Evolutionary conservation across 2,113 vertebrate species (phyloP).

Genomic region (Taurulus bubalis): DNA sequence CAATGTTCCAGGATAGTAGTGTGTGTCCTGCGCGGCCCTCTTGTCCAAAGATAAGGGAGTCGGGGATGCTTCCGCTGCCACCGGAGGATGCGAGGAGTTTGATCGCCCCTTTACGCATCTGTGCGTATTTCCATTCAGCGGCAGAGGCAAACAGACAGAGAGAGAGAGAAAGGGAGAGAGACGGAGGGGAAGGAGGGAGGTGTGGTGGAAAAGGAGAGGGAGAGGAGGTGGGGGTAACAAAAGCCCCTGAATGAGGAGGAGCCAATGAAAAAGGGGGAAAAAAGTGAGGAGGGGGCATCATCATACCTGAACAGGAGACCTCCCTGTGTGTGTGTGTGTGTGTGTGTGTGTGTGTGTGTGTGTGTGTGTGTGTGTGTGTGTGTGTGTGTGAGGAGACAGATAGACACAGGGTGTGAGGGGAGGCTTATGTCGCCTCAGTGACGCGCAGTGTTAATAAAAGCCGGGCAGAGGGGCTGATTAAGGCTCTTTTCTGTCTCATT

Average conservation of each 20-base stretch:
- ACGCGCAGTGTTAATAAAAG: conserved; percentile 82
- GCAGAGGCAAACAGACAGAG: conserved; percentile 61
- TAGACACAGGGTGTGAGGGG: conserved; percentile 33
- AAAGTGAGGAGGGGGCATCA: conserved; percentile 64
- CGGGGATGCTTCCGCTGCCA: conserved; percentile 51
- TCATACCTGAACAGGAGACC: conserved; percentile 84
- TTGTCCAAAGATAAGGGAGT: conserved; percentile 31
- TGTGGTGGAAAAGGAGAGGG: conserved; percentile 57
- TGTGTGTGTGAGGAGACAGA: conserved; percentile 21
- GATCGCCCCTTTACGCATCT: conserved; percentile 80
- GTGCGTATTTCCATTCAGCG: conserved; percentile 81
- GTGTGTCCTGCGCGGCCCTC: conserved; percentile 36
- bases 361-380: conserved; percentile 25
- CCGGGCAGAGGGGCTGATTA: conserved; percentile 76
- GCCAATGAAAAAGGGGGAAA: conserved; percentile 71
- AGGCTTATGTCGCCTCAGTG: conserved; percentile 77
- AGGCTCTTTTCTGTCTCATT: conserved; percentile 81
- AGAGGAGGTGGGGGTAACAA: conserved; percentile 61
- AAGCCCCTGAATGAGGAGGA: conserved; percentile 74
- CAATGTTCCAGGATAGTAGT: conserved; percentile 37
- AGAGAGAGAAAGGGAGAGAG: conserved; percentile 51
- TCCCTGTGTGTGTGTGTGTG: conserved; percentile 48
- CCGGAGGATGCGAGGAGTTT: conserved; percentile 72
- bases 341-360: conserved; percentile 24
- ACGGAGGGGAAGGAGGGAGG: conserved; percentile 51